phyloP scores from a whole-genome alignment of 2,113 vertebrate genomes.

The Gobius niger region DNA sequence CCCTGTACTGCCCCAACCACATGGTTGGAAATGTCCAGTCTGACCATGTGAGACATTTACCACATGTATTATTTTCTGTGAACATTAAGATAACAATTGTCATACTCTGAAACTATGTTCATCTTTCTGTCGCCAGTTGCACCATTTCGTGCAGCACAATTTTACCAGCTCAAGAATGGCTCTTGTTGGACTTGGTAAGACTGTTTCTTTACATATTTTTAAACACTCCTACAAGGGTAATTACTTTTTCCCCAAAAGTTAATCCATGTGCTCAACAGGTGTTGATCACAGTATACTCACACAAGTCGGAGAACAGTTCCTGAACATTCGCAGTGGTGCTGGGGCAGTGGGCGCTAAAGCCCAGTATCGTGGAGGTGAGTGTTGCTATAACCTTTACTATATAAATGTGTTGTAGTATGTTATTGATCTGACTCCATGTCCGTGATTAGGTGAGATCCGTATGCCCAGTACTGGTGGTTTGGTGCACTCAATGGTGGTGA shows the following conservation, averaged over 20 bases:
- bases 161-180: conserved; percentile 93
- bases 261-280: conserved; percentile 69
- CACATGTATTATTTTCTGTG: background rate
- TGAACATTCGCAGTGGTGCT: conserved; percentile 90
- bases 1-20: conserved; percentile 92
- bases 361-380: conserved; percentile 87
- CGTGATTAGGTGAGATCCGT: conserved; percentile 84
- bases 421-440: background rate
- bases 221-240: too few relatives aligned
- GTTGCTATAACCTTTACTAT: background rate
- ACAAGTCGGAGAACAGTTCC: conserved; percentile 92
- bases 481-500: conserved; percentile 86
- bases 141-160: conserved; percentile 77
- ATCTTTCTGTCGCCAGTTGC: conserved; percentile 57
- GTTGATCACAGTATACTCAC: conserved; percentile 87
- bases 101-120: background rate
- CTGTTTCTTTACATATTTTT: background rate
- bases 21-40: conserved; percentile 85
- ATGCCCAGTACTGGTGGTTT: conserved; percentile 75
- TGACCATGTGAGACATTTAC: conserved; percentile 80
- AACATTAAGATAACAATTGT: background rate
- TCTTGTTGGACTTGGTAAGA: conserved; percentile 90
- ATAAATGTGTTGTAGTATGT: too few relatives aligned
- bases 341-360: conserved; percentile 80
- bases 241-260: too few relatives aligned